Evolutionary conservation across 2,888 invertebrate genomes (phyloP), one percentile per base, ranked within the genome.

Genomic region (Rhodophaea formosa): DNA sequence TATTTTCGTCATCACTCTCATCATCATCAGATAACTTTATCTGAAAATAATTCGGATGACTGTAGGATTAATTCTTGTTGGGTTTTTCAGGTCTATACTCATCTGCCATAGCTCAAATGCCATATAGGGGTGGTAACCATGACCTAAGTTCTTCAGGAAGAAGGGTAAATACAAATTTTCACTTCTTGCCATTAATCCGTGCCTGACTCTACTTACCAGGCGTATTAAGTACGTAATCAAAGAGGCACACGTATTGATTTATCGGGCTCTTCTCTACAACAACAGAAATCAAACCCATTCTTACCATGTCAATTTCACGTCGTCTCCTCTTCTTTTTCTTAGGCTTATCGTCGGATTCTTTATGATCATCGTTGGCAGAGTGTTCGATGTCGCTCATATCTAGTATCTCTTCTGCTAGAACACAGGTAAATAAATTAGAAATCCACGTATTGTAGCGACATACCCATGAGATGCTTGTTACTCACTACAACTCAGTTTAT

Each of bases 401-500:
- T 59, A 89, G 62, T 61, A 79, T 72, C 67, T 91, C 90, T 70
- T 90, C 90, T 74, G 82, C 82, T 86, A 71, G 65, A 75, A 75
- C 56, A 63, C 10, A 42, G 29, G 32, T 14, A 53, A 51, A 44
- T 42, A 45, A 3, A 10, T 51, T 35, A 51, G 17, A 17, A 51
- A 17, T 17, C 7, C 23, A 5, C 23, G 10, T 46, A 14, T 39
- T 17, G 17, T 51, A 35, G 3, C 39, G 32, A 59, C 45, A 29
- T 29, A 53, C 15, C 23, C n/a, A 54, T 5, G 10, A 30, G 7
- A 49, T 10, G 43, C 54, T 49, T 30, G 59, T 81, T 84, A 85
- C 89, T 84, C 67, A 90, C 90, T 90, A 64, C 90, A 90, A 77
- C 88, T 89, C 56, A 90, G 66, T 79, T 88, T 88, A 62, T 88